Evolutionary conservation across 2,113 vertebrate genomes (phyloP), one percentile per base, ranked within the genome.

Genomic region (Nothobranchius kuhntae): DNA sequence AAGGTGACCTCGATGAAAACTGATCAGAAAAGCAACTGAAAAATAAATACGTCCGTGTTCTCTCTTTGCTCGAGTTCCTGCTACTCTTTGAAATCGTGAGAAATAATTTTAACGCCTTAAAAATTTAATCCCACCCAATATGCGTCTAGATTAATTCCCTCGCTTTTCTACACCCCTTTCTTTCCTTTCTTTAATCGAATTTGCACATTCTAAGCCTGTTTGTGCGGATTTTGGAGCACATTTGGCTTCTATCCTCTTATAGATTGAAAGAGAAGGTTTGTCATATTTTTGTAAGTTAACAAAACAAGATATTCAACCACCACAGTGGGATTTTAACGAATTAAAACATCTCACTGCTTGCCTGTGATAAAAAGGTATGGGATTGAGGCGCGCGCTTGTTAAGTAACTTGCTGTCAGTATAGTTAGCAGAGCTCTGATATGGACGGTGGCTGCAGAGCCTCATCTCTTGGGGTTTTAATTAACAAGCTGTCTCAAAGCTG

Each of bases 401-500:
- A 90, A 88, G 72, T 82, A 92, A 91, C 87, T 93, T 87, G 89
- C 91, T 91, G 93, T 93, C 93, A 90, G 90, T 84, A 86, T 92
- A 89, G 85, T 93, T 92, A 94, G 93, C 92, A 76, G 70, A 77
- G 89, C 90, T 92, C 91, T 92, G 92, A 92, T 92, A 92, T 86
- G 73, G 90, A 91, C 92, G 88, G 86, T 87, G 81, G 89, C 91
- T 86, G 89, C 88, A 77, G 87, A 91, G 88, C 86, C 78, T 86
- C 89, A 90, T 92, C 91, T 94, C 93, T 91, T 71, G 86, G 86
- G 92, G 91, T 91, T 91, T 93, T 91, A 91, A 93, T 93, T 93
- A 93, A 86, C 88, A 91, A 90, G 92, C 92, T 89, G 93, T 93
- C 92, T 89, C 89, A 92, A 90, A 83, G 85, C 87, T 83, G 89